Evolutionary conservation across 2,888 invertebrate genomes (phyloP), one percentile per base, ranked within the genome.

Genomic region (Eledona agricola): DNA sequence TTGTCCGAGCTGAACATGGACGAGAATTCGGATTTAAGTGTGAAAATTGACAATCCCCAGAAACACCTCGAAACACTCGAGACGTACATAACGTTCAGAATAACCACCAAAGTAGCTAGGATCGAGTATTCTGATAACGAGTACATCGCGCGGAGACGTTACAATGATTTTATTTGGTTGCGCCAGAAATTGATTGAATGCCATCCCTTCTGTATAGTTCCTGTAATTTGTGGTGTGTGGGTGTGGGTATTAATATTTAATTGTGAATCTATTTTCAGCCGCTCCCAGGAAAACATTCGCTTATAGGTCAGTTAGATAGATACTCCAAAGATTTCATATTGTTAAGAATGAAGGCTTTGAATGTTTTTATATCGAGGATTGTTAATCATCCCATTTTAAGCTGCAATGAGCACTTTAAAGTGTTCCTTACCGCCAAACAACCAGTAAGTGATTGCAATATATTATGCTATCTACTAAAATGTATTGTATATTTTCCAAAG

Each of bases 121-220:
- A 79, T 83, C 58, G 86, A 86, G 63, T 86, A 80, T 72, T 78
- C 81, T 10, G 81, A 82, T 60, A 80, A 78, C 51, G 86, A 87
- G 63, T 86, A 84, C 64, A 71, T 83, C 37, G 87, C 87, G 4
- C 75, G 86, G 31, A 77, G 87, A 54, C 78, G 88, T 43, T 88
- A 88, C 71, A 88, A 86, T 75, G 88, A 88, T 71, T 88, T 88
- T 67, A 77, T 84, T 40, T 88, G 87, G 87, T 70, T 88, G 20
- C 73, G 85, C 52, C 83, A 85, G 58, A 83, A 82, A 64, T 73
- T 87, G 45, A 79, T 85, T 25, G 84, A 84, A 60, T 77, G 76
- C n/a, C 83, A 86, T 72, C 83, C 84, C 2, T 83, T 84, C 49
- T 85, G 84, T 64, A 80, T 88, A 52, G 80, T 87, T 56, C 87